These are phyloP conservation scores for Micoletzkya japonica DNA, from an alignment of 2,888 invertebrate species.

Conservation along the genomic window DNA sequence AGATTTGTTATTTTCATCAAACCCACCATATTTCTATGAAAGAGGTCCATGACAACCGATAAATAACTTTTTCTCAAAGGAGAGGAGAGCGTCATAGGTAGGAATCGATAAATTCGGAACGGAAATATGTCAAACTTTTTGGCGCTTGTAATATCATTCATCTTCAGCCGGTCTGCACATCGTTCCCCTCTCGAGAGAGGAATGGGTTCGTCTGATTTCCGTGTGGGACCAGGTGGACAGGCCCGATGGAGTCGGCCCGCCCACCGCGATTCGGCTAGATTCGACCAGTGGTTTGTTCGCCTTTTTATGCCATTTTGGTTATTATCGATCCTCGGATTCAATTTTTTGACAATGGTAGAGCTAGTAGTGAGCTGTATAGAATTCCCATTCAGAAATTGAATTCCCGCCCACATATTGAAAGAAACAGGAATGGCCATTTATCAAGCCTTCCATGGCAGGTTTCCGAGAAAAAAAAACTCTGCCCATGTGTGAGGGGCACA, in stretches of 20 bases:
- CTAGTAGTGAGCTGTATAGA: no score
- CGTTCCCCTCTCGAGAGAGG: constrained; percentile 35
- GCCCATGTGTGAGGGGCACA: no score
- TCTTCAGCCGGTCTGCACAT: constrained; percentile 25
- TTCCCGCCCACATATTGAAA: no score
- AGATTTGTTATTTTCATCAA: not conserved
- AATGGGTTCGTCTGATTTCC: constrained; percentile 36
- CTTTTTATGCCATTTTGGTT: no score
- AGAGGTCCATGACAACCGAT: not conserved
- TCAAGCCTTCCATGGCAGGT: not conserved
- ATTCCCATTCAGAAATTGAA: no score
- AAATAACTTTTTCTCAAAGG: not conserved
- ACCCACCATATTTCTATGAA: not conserved
- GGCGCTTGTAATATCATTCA: not conserved
- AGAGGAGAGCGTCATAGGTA: no score
- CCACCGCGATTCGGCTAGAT: no score
- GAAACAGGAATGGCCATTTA: no score
- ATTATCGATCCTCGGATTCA: no score
- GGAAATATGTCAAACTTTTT: not conserved
- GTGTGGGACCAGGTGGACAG: constrained; percentile 13
- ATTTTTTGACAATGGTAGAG: no score
- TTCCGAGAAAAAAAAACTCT: not conserved
- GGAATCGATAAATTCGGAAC: no score
- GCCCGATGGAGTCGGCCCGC: not conserved
- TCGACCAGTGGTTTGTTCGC: no score